These are phyloP conservation scores for Clangula hyemalis DNA, from an alignment of 2,797 vertebrate species.

Conservation along the genomic window DNA sequence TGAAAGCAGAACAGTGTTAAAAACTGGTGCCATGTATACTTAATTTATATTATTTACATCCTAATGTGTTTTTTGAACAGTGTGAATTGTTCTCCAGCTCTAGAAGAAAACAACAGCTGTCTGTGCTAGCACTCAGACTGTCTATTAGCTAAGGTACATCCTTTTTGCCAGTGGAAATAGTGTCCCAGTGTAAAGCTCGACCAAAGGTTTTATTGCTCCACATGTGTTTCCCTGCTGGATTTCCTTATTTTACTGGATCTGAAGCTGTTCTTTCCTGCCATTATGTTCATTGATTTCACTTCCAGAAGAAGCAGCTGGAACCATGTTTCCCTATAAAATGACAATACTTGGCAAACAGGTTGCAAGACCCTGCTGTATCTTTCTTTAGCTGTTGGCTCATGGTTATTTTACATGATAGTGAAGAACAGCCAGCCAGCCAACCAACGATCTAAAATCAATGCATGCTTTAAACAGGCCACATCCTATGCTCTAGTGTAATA, in stretches of 20 bases:
- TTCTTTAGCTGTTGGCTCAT: neutral
- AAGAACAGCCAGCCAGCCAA: neutral
- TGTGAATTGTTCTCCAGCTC: neutral
- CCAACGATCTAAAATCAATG: too few relatives aligned
- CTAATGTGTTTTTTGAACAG: neutral
- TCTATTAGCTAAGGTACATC: neutral
- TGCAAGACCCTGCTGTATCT: neutral
- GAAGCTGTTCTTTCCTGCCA: neutral
- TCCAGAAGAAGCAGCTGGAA: neutral
- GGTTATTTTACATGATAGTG: neutral
- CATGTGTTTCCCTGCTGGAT: neutral
- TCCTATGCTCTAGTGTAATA: fast-evolving
- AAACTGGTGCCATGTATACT: neutral
- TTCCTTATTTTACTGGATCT: neutral
- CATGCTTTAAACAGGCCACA: neutral
- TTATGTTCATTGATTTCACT: neutral
- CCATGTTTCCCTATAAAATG: neutral
- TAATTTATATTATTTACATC: neutral
- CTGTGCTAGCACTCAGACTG: fast-evolving
- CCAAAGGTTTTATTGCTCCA: neutral
- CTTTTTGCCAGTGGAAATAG: conserved; percentile 4
- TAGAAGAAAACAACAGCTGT: neutral
- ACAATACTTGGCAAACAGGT: neutral
- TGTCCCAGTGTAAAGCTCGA: neutral
- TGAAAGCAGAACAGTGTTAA: neutral